Conservation (phyloP, 2,888 invertebrate species). For the Thera britannica region DNA sequence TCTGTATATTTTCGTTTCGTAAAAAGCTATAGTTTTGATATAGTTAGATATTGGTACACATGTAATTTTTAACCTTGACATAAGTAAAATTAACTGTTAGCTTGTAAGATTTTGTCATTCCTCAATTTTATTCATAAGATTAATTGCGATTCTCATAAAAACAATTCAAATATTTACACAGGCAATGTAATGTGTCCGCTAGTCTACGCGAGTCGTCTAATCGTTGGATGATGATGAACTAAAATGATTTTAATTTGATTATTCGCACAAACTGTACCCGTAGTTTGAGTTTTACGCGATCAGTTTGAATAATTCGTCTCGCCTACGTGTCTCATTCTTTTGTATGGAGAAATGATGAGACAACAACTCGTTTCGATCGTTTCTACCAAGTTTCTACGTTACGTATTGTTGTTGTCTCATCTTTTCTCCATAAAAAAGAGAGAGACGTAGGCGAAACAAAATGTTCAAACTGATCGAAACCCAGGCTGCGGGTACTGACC, state of each 20-base stretch:
- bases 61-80: conserved; percentile 37
- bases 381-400: no score
- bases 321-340: no score
- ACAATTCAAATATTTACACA: conserved; percentile 30
- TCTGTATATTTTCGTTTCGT: conserved; percentile 22
- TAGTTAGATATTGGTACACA: conserved; percentile 36
- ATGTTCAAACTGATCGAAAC: no score
- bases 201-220: conserved; percentile 27
- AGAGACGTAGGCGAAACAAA: no score
- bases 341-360: no score
- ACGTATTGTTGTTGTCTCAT: no score
- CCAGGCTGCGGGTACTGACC: no score
- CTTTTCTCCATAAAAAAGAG: no score
- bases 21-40: conserved; percentile 15
- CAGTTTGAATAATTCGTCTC: no score
- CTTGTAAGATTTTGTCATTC: conserved; percentile 56
- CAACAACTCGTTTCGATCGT: no score
- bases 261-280: neutral
- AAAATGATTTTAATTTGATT: neutral
- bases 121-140: conserved; percentile 44
- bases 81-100: conserved; percentile 33
- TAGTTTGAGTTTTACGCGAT: no score
- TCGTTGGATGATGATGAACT: neutral
- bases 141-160: conserved; percentile 36
- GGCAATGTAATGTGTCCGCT: conserved; percentile 30